Conservation (phyloP, 2,113 vertebrate genomes). For the Aegypius monachus region DNA sequence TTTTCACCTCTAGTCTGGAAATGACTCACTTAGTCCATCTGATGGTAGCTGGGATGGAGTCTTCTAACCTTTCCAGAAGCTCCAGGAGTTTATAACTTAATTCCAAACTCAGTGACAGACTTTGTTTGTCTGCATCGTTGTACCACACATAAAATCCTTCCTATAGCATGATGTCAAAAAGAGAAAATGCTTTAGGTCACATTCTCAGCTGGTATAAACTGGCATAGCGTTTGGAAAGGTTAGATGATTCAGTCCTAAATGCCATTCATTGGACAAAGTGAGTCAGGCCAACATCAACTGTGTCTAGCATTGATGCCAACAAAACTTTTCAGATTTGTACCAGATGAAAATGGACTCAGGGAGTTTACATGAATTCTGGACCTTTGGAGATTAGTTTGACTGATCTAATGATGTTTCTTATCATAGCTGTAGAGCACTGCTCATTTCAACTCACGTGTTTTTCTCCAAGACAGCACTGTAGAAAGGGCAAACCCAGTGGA, state of each 20-base stretch:
- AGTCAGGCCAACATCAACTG: slow-evolving; percentile 17
- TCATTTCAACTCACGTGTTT: not conserved
- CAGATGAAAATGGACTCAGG: not conserved
- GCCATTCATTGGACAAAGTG: not conserved
- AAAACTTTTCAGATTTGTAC: not conserved
- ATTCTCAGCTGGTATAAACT: not conserved
- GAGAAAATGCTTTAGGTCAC: not conserved
- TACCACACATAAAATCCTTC: not conserved
- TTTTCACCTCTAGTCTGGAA: slow-evolving; percentile 64
- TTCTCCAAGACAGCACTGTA: not conserved
- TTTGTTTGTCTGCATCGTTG: slow-evolving; percentile 14
- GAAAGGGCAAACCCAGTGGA: not conserved
- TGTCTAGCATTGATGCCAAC: not conserved
- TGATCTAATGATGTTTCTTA: not conserved
- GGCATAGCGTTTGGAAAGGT: not conserved
- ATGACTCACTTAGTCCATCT: slow-evolving; percentile 58
- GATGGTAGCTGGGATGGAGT: slow-evolving; percentile 32
- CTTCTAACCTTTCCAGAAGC: slow-evolving; percentile 60
- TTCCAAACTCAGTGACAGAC: slow-evolving; percentile 14
- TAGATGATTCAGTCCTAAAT: not conserved
- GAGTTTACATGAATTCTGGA: not conserved
- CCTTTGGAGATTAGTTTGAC: not conserved
- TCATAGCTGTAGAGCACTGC: not conserved
- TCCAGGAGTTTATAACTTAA: slow-evolving; percentile 33
- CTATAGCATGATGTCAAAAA: slow-evolving; percentile 7